These are phyloP conservation scores for Acanthis flammea DNA, from an alignment of 2,797 vertebrate genomes.

Conservation along the genomic window DNA sequence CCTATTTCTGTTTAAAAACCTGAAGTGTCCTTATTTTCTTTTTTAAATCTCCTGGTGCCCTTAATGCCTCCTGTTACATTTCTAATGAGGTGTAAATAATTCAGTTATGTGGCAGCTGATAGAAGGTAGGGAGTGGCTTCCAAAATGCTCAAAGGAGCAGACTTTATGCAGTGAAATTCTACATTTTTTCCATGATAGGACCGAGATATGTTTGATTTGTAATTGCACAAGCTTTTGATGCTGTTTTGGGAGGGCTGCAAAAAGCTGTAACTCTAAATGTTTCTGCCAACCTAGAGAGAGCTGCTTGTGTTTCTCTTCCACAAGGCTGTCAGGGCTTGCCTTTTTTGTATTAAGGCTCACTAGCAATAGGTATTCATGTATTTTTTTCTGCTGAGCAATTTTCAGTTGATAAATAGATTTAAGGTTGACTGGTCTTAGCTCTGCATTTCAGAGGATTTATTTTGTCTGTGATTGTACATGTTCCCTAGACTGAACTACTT, in stretches of 20 bases:
- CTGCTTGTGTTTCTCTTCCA: not conserved
- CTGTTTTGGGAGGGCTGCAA: not conserved
- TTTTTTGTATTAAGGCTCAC: not conserved
- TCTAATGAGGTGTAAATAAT: constrained; percentile 3
- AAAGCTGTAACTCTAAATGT: not conserved
- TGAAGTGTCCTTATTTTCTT: not conserved
- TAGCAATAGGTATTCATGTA: fast-evolving
- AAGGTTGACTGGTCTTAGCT: not conserved
- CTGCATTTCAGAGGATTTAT: not conserved
- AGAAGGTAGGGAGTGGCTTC: not conserved
- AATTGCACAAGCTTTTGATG: not conserved
- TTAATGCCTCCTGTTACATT: not conserved
- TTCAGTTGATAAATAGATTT: not conserved
- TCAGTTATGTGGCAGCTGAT: not conserved
- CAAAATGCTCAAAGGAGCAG: not conserved
- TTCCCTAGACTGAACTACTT: not conserved
- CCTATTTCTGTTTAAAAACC: not conserved
- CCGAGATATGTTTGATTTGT: not conserved
- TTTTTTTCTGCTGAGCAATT: not conserved
- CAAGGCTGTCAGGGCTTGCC: not conserved
- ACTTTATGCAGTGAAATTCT: not conserved
- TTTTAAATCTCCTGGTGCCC: not conserved
- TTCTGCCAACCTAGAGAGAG: not conserved
- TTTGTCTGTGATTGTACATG: not conserved
- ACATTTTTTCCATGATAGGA: not conserved